phyloP scores from a whole-genome alignment of 2,797 vertebrate species.

The Coluber constrictor region DNA sequence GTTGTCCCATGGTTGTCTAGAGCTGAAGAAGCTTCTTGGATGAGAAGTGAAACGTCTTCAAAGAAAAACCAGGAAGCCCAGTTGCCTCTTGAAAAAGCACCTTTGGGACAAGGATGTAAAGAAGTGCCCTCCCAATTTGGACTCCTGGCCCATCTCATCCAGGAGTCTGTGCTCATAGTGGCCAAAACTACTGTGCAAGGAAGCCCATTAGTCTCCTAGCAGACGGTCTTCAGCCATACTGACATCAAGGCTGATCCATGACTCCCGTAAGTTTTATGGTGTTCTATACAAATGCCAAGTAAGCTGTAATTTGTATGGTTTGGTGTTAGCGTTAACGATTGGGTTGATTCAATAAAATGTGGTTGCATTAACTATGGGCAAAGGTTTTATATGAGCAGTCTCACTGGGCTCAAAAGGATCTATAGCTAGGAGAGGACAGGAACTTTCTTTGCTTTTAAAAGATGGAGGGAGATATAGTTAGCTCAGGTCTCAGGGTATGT shows the following conservation, averaged over 20 bases:
- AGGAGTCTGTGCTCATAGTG: neutral
- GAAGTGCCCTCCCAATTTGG: neutral
- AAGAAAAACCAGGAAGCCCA: no score
- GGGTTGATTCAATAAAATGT: neutral
- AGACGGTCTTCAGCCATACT: neutral
- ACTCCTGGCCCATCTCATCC: neutral
- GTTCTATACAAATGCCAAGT: neutral
- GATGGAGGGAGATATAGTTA: neutral
- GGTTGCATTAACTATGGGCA: neutral
- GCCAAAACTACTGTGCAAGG: neutral
- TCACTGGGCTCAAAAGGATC: neutral
- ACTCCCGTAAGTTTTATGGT: neutral
- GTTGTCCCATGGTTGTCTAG: no score
- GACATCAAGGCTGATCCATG: neutral
- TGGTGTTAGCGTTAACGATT: neutral
- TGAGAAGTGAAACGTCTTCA: no score
- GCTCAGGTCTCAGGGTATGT: neutral
- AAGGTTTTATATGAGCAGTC: neutral
- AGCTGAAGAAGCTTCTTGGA: no score
- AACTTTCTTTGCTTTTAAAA: neutral
- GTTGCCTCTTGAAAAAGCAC: no score
- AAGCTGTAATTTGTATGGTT: neutral
- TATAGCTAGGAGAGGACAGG: neutral
- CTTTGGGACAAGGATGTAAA: neutral
- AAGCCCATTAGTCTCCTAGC: neutral